A percentile compares a stretch with the other conserved stretches of the same genome.
These are phyloP conservation scores for Halcyon smyrnensis DNA, from an alignment of 2,797 vertebrate genomes.

Conservation along the genomic window DNA sequence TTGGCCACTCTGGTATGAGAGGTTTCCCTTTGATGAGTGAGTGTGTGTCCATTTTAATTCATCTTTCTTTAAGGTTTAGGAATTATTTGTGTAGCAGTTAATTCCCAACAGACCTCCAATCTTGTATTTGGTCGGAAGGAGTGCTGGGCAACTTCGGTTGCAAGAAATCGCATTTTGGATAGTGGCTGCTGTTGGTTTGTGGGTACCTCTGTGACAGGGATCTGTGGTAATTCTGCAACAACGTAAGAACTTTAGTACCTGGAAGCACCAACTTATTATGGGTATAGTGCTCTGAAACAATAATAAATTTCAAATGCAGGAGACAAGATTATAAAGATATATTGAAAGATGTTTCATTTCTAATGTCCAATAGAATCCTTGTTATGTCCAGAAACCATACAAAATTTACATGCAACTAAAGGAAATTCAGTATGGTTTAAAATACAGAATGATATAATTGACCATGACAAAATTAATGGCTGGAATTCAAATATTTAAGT, in stretches of 20 bases:
- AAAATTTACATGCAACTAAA: not conserved
- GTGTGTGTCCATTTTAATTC: no score
- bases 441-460: not conserved
- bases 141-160: no score
- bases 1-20: no score
- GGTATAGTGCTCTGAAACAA: not conserved
- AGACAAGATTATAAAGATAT: not conserved
- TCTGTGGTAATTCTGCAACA: not conserved
- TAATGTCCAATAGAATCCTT: not conserved
- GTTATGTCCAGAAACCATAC: not conserved
- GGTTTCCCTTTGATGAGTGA: no score
- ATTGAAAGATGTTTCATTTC: not conserved
- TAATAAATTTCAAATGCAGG: not conserved
- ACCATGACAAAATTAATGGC: not conserved
- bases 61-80: no score
- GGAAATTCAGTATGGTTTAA: not conserved
- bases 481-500: not conserved
- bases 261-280: not conserved
- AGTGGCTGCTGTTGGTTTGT: no score
- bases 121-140: no score
- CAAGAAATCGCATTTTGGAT: no score
- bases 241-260: not conserved
- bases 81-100: no score
- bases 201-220: not conserved
- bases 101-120: no score